Percentiles rank a stretch among this genome's conserved stretches.
Evolutionary conservation across 2,113 vertebrate species (phyloP).

Genomic region (Planiliza haematocheilus): DNA sequence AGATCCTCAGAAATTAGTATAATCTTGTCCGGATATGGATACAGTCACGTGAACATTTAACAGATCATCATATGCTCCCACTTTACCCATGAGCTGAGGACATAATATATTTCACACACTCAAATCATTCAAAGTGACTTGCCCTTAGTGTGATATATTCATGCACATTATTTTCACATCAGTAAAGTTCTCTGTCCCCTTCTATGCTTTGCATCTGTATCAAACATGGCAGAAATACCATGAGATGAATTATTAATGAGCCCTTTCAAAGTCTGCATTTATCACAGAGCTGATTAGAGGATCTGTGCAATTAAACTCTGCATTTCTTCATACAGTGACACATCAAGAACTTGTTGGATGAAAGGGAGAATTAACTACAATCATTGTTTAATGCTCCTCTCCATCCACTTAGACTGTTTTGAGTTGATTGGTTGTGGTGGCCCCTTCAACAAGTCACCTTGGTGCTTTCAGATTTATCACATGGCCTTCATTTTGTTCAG

Average conservation of each 20-base stretch:
- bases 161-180: not conserved
- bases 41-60: not conserved
- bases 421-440: no score
- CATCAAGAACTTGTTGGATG: not conserved
- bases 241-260: conserved; percentile 10
- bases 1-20: not conserved
- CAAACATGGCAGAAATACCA: conserved; percentile 10
- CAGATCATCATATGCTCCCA: not conserved
- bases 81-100: not conserved
- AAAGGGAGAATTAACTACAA: not conserved
- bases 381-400: no score
- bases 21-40: not conserved
- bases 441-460: not conserved
- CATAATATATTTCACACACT: not conserved
- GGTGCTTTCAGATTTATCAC: not conserved
- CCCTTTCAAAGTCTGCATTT: conserved; percentile 3
- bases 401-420: no score
- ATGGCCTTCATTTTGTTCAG: not conserved
- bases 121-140: not conserved
- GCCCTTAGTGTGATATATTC: not conserved
- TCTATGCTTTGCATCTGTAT: not conserved
- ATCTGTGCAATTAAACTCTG: conserved; percentile 7
- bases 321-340: conserved; percentile 2
- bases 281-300: conserved; percentile 17
- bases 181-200: no score